phyloP scores from a whole-genome alignment of 2,797 vertebrate species.

The Epinephelus awoara region DNA sequence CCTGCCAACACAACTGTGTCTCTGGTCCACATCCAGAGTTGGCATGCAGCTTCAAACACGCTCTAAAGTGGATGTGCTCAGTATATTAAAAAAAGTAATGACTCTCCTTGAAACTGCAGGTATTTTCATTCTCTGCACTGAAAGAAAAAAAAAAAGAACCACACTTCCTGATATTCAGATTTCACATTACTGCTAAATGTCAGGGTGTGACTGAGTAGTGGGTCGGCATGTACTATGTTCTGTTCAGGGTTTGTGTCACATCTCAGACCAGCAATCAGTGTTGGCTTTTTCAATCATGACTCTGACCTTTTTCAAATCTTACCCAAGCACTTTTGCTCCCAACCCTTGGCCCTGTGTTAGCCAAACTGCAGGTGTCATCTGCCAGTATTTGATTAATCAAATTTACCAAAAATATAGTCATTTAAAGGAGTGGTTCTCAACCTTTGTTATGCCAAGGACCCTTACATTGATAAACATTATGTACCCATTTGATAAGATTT shows the following conservation, averaged over 20 bases:
- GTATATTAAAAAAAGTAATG: slow-evolving; percentile 58
- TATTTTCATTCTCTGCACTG: slow-evolving; percentile 30
- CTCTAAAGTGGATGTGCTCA: slow-evolving; percentile 55
- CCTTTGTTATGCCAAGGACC: no score
- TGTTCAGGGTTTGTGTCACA: neutral
- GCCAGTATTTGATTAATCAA: no score
- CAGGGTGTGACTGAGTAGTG: neutral
- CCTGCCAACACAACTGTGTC: slow-evolving; percentile 59
- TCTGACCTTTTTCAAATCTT: neutral
- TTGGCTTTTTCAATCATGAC: neutral
- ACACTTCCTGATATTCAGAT: neutral
- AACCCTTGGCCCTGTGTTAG: neutral
- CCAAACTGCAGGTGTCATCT: neutral
- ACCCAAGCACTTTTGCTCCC: no score
- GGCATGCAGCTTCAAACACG: slow-evolving; percentile 57
- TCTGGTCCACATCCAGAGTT: slow-evolving; percentile 67
- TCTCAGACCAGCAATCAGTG: neutral
- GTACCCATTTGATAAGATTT: no score
- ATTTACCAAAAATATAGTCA: no score
- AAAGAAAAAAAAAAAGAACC: neutral
- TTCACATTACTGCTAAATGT: slow-evolving; percentile 16
- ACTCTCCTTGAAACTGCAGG: slow-evolving; percentile 54
- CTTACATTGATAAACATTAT: no score
- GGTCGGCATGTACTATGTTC: neutral
- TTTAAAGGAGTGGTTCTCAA: no score